These are phyloP conservation scores for Porites divaricata DNA, from an alignment of 92 coral and sea anemone genomes.

Conservation along the genomic window DNA sequence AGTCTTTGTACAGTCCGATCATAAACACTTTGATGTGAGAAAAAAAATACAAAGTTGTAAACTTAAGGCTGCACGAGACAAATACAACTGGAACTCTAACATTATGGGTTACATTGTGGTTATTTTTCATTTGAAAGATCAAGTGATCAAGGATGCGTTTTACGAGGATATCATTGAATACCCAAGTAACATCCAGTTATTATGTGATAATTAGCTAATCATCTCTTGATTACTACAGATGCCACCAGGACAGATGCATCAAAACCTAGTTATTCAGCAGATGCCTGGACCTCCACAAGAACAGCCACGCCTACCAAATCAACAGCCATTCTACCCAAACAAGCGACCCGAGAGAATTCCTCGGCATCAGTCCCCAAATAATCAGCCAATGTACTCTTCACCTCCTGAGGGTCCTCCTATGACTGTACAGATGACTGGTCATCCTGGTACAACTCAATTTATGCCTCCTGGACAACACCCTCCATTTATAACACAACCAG, in stretches of 20 bases:
- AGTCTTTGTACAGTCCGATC: too few species aligned
- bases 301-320: conserved; percentile 60
- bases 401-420: conserved; percentile 73
- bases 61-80: too few species aligned
- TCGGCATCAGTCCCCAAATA: conserved; percentile 52
- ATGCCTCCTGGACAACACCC: conserved; percentile 29
- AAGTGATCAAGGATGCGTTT: too few species aligned
- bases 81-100: too few species aligned
- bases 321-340: conserved; percentile 25
- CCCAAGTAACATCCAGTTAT: too few species aligned
- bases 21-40: too few species aligned
- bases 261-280: conserved; percentile 36
- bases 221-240: not conserved
- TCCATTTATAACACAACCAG: conserved; percentile 26
- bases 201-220: not conserved
- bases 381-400: conserved; percentile 76
- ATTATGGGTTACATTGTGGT: too few species aligned
- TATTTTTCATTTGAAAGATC: too few species aligned
- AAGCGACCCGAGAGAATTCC: conserved; percentile 62
- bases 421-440: conserved; percentile 43
- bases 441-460: conserved; percentile 45
- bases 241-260: conserved; percentile 27
- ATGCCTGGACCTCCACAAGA: conserved; percentile 47
- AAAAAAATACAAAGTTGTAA: too few species aligned
- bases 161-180: too few species aligned